Percentiles rank a stretch among this genome's conserved stretches.
Evolutionary conservation across 2,888 invertebrate genomes (phyloP).

Genomic region (Cephalotes varians): DNA sequence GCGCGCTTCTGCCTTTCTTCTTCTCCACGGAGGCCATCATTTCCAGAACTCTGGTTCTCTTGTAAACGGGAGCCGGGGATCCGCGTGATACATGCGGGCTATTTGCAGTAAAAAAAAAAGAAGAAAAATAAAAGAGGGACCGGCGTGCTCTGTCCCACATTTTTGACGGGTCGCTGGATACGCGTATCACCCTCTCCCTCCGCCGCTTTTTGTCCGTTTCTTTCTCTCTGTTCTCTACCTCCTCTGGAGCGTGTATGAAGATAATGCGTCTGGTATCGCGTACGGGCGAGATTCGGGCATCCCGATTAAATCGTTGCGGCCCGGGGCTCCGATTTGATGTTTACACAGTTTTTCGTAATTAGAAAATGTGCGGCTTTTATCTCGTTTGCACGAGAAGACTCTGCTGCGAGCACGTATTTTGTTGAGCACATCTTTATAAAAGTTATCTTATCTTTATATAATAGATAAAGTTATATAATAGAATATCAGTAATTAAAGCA

Average conservation of each 20-base stretch:
- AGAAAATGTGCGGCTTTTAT: slow-evolving; percentile 39
- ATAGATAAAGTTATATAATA: neutral
- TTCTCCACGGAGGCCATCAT: slow-evolving; percentile 71
- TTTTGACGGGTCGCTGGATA: slow-evolving; percentile 75
- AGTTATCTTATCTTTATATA: too few species aligned
- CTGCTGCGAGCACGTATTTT: neutral
- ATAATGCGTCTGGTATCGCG: slow-evolving; percentile 48
- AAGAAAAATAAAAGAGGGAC: slow-evolving; percentile 48
- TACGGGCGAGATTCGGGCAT: slow-evolving; percentile 38
- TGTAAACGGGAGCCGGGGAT: slow-evolving; percentile 70
- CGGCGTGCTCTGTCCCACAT: slow-evolving; percentile 72
- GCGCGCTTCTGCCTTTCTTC: slow-evolving; percentile 70
- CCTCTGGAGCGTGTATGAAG: slow-evolving; percentile 53
- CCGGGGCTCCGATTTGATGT: slow-evolving; percentile 24
- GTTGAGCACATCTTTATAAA: neutral
- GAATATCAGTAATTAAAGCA: neutral
- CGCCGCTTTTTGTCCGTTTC: slow-evolving; percentile 43
- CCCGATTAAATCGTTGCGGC: slow-evolving; percentile 33
- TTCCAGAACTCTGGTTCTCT: slow-evolving; percentile 75
- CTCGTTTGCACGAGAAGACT: neutral
- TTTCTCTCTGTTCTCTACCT: slow-evolving; percentile 37
- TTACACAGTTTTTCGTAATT: slow-evolving; percentile 21
- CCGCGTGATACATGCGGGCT: slow-evolving; percentile 78
- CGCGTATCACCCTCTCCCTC: slow-evolving; percentile 24
- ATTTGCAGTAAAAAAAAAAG: slow-evolving; percentile 72